Evolutionary conservation across 1,140 invertebrate species (phyloP).

Genomic region (Rhyzopertha dominica): DNA sequence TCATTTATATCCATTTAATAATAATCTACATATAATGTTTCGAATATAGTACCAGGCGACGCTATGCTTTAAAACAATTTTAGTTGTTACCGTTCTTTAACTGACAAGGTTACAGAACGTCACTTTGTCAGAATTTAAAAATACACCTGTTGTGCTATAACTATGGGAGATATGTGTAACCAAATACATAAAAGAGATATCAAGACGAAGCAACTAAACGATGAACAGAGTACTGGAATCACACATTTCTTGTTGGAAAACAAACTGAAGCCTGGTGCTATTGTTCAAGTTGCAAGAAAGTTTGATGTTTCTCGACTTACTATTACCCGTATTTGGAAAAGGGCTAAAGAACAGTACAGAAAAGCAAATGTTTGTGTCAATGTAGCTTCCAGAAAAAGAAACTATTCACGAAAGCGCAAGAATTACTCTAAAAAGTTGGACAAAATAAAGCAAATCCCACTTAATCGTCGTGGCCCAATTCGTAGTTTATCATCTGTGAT

Average conservation of each 20-base stretch:
- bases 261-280: too few relatives aligned
- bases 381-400: slow-evolving; percentile 9
- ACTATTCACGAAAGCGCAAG: slow-evolving; percentile 6
- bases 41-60: slow-evolving; percentile 12
- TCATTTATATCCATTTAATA: too few relatives aligned
- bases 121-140: slow-evolving; percentile 4
- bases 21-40: slow-evolving; percentile 11
- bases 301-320: slow-evolving; percentile 8
- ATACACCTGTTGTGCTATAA: too few relatives aligned
- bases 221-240: too few relatives aligned
- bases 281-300: too few relatives aligned
- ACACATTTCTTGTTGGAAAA: too few relatives aligned
- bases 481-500: slow-evolving; percentile 8
- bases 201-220: too few relatives aligned
- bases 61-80: slow-evolving; percentile 16
- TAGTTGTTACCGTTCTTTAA: too few relatives aligned
- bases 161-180: too few relatives aligned
- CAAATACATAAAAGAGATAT: too few relatives aligned
- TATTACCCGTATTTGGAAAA: slow-evolving; percentile 2
- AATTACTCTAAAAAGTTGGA: slow-evolving; percentile 14
- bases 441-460: slow-evolving; percentile 10
- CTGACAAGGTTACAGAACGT: slow-evolving; percentile 9
- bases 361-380: slow-evolving; percentile 8
- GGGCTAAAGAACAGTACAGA: slow-evolving; percentile 8
- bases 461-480: slow-evolving; percentile 8